These are phyloP conservation scores for Crioceris asparagi DNA, from an alignment of 2,888 invertebrate genomes.

Conservation along the genomic window DNA sequence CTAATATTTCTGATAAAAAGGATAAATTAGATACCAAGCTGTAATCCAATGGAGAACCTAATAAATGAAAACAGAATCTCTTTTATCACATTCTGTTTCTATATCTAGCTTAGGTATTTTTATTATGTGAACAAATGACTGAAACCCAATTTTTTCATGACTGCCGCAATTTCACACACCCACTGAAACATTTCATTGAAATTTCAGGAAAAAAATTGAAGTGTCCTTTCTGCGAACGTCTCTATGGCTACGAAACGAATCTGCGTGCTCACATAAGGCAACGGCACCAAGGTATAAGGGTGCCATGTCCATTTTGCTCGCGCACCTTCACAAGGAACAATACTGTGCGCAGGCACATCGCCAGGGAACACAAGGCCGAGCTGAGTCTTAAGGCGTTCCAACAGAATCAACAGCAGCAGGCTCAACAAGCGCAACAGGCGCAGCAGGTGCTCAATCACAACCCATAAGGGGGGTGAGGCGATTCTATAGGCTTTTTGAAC, in stretches of 20 bases:
- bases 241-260: constrained; percentile 89
- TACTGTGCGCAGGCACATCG: constrained; percentile 82
- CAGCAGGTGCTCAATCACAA: constrained; percentile 51
- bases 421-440: too few relatives aligned
- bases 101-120: too few relatives aligned
- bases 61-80: too few relatives aligned
- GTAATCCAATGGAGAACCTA: too few relatives aligned
- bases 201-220: constrained; percentile 78
- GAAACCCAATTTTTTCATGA: too few relatives aligned
- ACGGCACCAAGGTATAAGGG: constrained; percentile 84
- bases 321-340: constrained; percentile 88
- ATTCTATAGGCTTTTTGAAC: too few relatives aligned
- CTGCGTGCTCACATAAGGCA: constrained; percentile 84
- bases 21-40: too few relatives aligned
- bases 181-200: neutral
- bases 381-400: constrained; percentile 44
- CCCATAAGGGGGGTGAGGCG: constrained; percentile 39
- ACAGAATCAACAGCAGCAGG: constrained; percentile 43
- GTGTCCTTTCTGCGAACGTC: constrained; percentile 84
- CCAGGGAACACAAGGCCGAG: constrained; percentile 76
- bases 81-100: too few relatives aligned
- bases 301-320: constrained; percentile 83
- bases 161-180: too few relatives aligned
- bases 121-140: too few relatives aligned
- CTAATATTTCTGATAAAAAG: too few relatives aligned